Evolutionary conservation across 2,888 invertebrate species (phyloP).

Genomic region (Petrophora chlorosata): DNA sequence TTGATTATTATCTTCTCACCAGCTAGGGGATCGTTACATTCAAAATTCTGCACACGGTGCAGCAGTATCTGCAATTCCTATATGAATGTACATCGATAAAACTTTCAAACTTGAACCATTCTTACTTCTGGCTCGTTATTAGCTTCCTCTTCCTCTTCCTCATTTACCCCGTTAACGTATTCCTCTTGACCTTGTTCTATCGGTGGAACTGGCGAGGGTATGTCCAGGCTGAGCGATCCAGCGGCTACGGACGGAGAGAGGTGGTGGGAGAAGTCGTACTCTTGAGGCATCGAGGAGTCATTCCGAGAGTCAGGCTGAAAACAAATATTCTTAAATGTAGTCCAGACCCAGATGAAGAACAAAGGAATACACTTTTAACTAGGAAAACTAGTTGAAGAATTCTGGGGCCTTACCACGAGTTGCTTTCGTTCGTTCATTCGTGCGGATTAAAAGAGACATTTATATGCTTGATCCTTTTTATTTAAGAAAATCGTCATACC

Average conservation of each 20-base stretch:
- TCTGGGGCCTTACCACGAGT: too few relatives aligned
- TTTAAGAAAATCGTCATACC: too few relatives aligned
- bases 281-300: constrained; percentile 84
- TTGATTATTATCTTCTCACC: too few relatives aligned
- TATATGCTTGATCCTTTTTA: too few relatives aligned
- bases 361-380: too few relatives aligned
- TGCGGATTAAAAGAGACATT: too few relatives aligned
- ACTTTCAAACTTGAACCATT: neutral
- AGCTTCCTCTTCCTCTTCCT: constrained; percentile 44
- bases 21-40: too few relatives aligned
- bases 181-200: constrained; percentile 47
- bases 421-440: too few relatives aligned
- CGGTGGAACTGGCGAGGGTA: constrained; percentile 76
- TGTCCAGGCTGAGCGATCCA: constrained; percentile 68
- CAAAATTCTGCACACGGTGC: too few relatives aligned
- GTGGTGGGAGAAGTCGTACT: constrained; percentile 78
- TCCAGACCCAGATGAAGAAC: too few relatives aligned
- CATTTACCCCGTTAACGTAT: constrained; percentile 52
- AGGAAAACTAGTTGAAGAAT: too few relatives aligned
- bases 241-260: constrained; percentile 72
- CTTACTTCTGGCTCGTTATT: constrained; percentile 54
- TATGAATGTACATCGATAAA: neutral
- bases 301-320: constrained; percentile 83
- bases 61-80: too few relatives aligned
- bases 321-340: neutral